Percentiles rank a stretch among this genome's conserved stretches.
Evolutionary conservation across 64 coral and sea anemone genomes (phyloP).

Genomic region (Astreopora myriophthalma): DNA sequence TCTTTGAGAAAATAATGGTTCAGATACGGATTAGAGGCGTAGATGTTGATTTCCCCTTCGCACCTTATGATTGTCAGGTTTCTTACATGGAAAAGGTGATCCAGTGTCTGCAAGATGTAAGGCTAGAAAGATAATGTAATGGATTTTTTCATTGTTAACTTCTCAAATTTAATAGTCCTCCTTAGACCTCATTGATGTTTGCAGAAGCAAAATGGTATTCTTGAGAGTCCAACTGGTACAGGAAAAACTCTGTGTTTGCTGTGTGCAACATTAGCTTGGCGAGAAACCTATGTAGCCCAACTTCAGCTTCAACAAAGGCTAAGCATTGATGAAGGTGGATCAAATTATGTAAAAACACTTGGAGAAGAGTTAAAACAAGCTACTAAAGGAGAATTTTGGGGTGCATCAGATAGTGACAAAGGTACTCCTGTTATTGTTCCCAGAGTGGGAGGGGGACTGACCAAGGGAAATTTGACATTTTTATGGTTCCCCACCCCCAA

Average conservation of each 20-base stretch:
- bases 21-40: constrained; percentile 63
- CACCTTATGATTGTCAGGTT: constrained; percentile 84
- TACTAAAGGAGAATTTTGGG: constrained; percentile 49
- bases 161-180: background rate
- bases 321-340: constrained; percentile 14
- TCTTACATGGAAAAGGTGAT: constrained; percentile 92
- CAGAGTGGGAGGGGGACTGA: no score
- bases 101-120: constrained; percentile 82
- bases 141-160: no score
- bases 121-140: no score
- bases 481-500: no score
- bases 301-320: constrained; percentile 78
- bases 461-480: no score
- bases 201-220: constrained; percentile 89
- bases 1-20: constrained; percentile 29
- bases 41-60: constrained; percentile 84
- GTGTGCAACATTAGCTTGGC: constrained; percentile 94
- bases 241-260: constrained; percentile 98
- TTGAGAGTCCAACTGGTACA: constrained; percentile 98
- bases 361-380: constrained; percentile 63
- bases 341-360: constrained; percentile 57
- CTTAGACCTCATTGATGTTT: background rate
- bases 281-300: constrained; percentile 76
- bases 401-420: constrained; percentile 22
- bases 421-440: no score